Conservation (phyloP, 1,140 invertebrate species). For the Cataglyphis hispanica region DNA sequence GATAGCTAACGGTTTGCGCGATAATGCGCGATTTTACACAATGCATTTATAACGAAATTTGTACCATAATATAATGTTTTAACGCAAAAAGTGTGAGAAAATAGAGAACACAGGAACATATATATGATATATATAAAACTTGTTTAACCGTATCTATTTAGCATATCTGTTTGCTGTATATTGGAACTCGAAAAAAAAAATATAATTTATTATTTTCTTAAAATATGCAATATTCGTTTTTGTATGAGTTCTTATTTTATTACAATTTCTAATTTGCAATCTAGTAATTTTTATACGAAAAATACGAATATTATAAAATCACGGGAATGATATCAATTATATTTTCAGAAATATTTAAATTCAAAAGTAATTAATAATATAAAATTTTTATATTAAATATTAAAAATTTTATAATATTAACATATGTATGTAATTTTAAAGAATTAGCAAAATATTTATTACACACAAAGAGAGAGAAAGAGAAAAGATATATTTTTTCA, state of each 20-base stretch:
- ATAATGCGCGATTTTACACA: conserved; percentile 38
- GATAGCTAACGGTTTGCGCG: conserved; percentile 2
- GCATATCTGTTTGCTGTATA: not conserved
- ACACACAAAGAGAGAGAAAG: too few species aligned
- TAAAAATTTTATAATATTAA: not conserved
- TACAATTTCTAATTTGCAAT: not conserved
- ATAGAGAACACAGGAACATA: not conserved
- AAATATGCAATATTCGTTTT: not conserved
- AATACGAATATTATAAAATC: not conserved
- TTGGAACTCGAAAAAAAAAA: not conserved
- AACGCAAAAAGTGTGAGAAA: conserved; percentile 12
- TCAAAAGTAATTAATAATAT: not conserved
- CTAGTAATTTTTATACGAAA: not conserved
- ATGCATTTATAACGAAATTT: conserved; percentile 23
- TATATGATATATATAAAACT: not conserved
- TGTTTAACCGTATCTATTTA: not conserved
- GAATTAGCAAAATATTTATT: not conserved
- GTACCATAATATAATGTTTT: conserved; percentile 19
- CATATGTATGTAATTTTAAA: not conserved
- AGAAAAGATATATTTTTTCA: not conserved
- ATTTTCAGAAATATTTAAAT: conserved; percentile 4
- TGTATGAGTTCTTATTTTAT: not conserved
- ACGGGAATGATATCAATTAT: not conserved
- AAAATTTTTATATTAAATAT: too few species aligned
- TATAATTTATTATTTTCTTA: conserved; percentile 10